Conservation (phyloP, 2,888 invertebrate genomes). For the Volucella inanis region DNA sequence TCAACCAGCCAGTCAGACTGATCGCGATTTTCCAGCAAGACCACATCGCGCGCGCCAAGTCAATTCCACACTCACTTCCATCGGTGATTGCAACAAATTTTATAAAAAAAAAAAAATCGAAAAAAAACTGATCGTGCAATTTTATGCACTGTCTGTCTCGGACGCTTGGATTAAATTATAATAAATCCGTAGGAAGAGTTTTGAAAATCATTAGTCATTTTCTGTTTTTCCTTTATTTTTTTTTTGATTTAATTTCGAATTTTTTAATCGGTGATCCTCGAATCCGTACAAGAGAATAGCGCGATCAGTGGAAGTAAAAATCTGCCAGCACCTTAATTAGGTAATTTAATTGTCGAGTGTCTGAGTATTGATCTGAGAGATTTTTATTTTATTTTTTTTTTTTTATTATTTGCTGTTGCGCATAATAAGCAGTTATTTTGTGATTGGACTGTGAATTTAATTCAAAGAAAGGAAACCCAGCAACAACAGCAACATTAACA, state of each 20-base stretch:
- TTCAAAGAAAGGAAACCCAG: not conserved
- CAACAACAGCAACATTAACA: not conserved
- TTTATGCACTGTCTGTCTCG: constrained; percentile 17
- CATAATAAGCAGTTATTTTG: constrained; percentile 5
- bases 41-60: constrained; percentile 42
- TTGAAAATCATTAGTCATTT: not conserved
- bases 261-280: not conserved
- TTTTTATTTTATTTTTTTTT: no score
- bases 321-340: not conserved
- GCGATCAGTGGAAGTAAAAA: not conserved
- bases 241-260: not conserved
- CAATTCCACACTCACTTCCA: constrained; percentile 26
- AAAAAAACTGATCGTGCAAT: constrained; percentile 42
- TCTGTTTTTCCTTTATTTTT: not conserved
- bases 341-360: constrained; percentile 11
- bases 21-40: constrained; percentile 53
- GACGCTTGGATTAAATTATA: not conserved
- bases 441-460: constrained; percentile 9
- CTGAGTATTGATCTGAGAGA: constrained; percentile 7
- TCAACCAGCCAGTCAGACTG: constrained; percentile 66
- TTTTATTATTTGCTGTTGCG: not conserved
- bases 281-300: not conserved
- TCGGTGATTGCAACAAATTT: constrained; percentile 29
- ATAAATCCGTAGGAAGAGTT: constrained; percentile 8
- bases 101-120: constrained; percentile 13